These are phyloP conservation scores for Beaufortia kweichowensis DNA, from an alignment of 2,113 vertebrate genomes.

Conservation along the genomic window DNA sequence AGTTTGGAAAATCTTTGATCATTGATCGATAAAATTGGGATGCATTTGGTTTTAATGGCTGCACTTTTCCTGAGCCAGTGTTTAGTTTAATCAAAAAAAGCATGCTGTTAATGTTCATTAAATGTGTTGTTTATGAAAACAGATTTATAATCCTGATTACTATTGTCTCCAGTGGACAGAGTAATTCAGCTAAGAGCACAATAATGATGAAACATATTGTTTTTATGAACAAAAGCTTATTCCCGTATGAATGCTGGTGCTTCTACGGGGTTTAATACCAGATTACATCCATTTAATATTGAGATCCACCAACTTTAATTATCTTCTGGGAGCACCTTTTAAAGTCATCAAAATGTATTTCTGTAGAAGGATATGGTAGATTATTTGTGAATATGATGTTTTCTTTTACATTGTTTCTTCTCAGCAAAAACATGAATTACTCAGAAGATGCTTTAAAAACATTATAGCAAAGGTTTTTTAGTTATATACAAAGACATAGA, in stretches of 20 bases:
- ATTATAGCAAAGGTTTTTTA: not conserved
- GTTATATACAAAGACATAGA: conserved; percentile 10
- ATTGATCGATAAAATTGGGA: not conserved
- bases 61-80: not conserved
- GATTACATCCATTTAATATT: conserved; percentile 44
- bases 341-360: not conserved
- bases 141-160: conserved; percentile 54
- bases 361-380: not conserved
- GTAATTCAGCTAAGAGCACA: conserved; percentile 55
- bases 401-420: conserved; percentile 6
- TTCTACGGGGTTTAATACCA: conserved; percentile 28
- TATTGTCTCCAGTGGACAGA: conserved; percentile 18
- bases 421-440: not conserved
- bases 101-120: conserved; percentile 22
- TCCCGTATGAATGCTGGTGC: conserved; percentile 29
- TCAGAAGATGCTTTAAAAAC: not conserved
- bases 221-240: conserved; percentile 46
- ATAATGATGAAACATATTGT: conserved; percentile 49
- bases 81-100: conserved; percentile 28
- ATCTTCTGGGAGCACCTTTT: conserved; percentile 2
- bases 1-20: not conserved
- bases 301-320: conserved; percentile 24
- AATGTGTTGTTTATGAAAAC: conserved; percentile 30
- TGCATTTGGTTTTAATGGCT: not conserved
- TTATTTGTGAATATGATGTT: conserved; percentile 10